Evolutionary conservation across 2,113 vertebrate genomes (phyloP), one percentile per base, ranked within the genome.

Genomic region (Eulemur rufifrons): DNA sequence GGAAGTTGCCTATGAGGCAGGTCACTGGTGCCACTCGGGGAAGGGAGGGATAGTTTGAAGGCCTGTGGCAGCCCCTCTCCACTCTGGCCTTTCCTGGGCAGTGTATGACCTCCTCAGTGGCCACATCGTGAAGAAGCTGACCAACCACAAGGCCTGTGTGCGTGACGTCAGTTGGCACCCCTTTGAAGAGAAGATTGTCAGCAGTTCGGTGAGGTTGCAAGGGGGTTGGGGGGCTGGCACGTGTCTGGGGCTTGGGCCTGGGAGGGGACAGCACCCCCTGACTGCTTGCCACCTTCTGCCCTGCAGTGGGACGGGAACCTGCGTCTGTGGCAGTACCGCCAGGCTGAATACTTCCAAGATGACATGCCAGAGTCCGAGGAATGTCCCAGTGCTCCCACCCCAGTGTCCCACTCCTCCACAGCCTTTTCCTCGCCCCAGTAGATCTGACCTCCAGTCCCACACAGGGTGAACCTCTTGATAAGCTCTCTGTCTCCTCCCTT

Each of bases 121-220:
- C 69, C 91, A 92, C 7, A 99, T 99, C 21, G 99, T 99, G 39
- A 98, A 99, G 97, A 99, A 98, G 85, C 98, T 99, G 96, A 98
- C 98, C 1, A 99, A 98, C 47, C 99, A 99, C 74, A 99, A 99
- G 6, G 99, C 99, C 4, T 99, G 99, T 37, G 99, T 99, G 95
- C 99, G 99, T 84, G 99, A 99, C 0, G 99, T 99, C 93, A 99
- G 99, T 66, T 99, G 99, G 99, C 99, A 99, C 88, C 99, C 99
- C 0, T 99, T 98, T 23, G 99, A 99, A 96, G 99, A 99, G 97
- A 99, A 98, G 98, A 99, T 99, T 59, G 98, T 99, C 98, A 99
- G 99, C 98, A 99, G 99, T 98, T 99, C 99, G 93, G 99, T 99
- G 96, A 99, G 99, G 91, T 59, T 73, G 27, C 64, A 37, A 7